These are phyloP conservation scores for Marcusenius ussheri DNA, from an alignment of 2,113 vertebrate genomes.

Conservation along the genomic window DNA sequence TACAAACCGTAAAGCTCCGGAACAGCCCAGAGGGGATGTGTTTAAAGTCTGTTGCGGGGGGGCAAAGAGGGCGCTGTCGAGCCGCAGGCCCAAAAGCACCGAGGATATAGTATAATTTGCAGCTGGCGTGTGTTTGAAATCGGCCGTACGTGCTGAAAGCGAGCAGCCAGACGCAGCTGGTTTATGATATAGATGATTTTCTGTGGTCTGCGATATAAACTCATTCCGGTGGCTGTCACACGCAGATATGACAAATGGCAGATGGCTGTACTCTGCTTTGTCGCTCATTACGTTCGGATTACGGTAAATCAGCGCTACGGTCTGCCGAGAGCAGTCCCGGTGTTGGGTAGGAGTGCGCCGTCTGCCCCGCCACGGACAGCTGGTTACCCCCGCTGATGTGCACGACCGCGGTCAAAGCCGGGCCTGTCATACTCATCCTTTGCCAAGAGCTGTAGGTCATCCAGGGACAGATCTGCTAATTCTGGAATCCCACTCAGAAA, in stretches of 20 bases:
- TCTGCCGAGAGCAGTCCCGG: background rate
- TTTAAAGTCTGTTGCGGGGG: conserved; percentile 28
- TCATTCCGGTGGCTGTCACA: background rate
- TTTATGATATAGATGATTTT: background rate
- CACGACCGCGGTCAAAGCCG: background rate
- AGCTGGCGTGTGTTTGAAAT: background rate
- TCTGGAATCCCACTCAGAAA: background rate
- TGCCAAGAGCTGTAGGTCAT: background rate
- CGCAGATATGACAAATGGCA: background rate
- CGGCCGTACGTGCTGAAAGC: background rate
- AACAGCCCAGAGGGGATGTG: conserved; percentile 17
- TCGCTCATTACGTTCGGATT: background rate
- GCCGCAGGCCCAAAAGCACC: background rate
- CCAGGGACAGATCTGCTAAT: background rate
- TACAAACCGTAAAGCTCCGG: conserved; percentile 34
- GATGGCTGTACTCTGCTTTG: background rate
- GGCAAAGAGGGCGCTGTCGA: background rate
- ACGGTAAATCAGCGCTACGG: background rate
- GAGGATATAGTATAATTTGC: background rate
- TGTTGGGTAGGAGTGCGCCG: background rate
- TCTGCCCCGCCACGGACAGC: background rate
- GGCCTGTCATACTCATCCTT: background rate
- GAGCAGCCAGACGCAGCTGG: background rate
- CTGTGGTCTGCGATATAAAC: background rate
- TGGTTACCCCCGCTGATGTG: background rate